Evolutionary conservation across 2,888 invertebrate genomes (phyloP).

Genomic region (Blastobasis lacticolella): DNA sequence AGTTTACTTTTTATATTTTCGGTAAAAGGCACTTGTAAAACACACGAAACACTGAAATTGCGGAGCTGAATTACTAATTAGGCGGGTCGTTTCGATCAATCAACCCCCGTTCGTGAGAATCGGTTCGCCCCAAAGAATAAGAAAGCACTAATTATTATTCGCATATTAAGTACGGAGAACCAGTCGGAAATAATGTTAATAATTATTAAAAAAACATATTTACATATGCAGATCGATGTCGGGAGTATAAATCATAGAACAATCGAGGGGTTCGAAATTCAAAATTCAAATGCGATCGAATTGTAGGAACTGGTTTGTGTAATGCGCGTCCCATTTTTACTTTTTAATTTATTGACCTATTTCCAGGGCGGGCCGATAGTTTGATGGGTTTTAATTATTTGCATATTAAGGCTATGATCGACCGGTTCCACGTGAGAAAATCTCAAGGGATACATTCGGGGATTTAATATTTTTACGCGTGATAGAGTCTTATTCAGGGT

Average conservation of each 20-base stretch:
- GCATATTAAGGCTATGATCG: slow-evolving; percentile 51
- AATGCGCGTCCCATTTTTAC: slow-evolving; percentile 33
- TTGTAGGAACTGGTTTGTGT: slow-evolving; percentile 46
- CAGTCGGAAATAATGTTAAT: slow-evolving; percentile 41
- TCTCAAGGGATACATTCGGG: slow-evolving; percentile 26
- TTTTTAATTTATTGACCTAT: slow-evolving; percentile 66
- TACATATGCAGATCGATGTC: slow-evolving; percentile 58
- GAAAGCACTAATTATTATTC: slow-evolving; percentile 67
- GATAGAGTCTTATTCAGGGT: slow-evolving; percentile 24
- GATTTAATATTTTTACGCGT: slow-evolving; percentile 47
- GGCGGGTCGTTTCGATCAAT: slow-evolving; percentile 36
- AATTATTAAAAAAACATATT: slow-evolving; percentile 45
- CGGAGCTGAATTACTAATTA: slow-evolving; percentile 7
- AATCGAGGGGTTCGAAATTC: slow-evolving; percentile 42
- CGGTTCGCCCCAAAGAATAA: slow-evolving; percentile 39
- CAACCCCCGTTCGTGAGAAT: slow-evolving; percentile 65
- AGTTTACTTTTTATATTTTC: no score
- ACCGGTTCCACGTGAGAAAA: slow-evolving; percentile 51
- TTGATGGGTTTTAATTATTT: slow-evolving; percentile 49
- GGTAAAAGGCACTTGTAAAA: no score
- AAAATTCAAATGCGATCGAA: slow-evolving; percentile 29
- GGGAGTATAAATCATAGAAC: slow-evolving; percentile 69
- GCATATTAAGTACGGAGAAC: slow-evolving; percentile 58
- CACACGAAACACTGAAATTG: neutral
- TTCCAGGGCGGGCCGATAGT: slow-evolving; percentile 38